Percentiles rank a stretch among this genome's conserved stretches.
These are phyloP conservation scores for Danio albolineatus DNA, from an alignment of 2,797 vertebrate genomes.

Conservation along the genomic window DNA sequence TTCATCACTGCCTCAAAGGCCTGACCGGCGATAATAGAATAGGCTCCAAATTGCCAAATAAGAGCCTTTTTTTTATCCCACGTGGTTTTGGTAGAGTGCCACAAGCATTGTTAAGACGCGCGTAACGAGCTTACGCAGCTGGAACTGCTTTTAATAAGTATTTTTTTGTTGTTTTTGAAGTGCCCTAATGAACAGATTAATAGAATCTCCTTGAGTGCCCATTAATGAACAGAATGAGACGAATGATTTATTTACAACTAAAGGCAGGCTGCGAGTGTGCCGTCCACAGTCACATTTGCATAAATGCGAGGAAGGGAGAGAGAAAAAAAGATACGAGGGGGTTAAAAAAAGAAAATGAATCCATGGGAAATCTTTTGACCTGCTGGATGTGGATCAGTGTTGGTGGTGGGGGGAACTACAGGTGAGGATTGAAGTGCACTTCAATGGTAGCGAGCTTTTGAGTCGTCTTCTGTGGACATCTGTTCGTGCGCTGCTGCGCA, in stretches of 20 bases:
- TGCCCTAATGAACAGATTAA: slow-evolving; percentile 86
- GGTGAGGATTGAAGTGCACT: slow-evolving; percentile 83
- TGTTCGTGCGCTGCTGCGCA: slow-evolving; percentile 76
- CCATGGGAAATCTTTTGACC: slow-evolving; percentile 54
- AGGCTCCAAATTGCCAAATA: slow-evolving; percentile 76
- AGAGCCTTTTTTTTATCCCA: slow-evolving; percentile 64
- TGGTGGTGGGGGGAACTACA: slow-evolving; percentile 73
- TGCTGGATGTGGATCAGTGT: slow-evolving; percentile 76
- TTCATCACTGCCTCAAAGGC: slow-evolving; percentile 77
- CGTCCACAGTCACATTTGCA: slow-evolving; percentile 71
- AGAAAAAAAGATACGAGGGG: slow-evolving; percentile 19
- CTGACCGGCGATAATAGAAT: slow-evolving; percentile 73
- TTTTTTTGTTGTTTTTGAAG: slow-evolving; percentile 78
- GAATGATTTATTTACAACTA: slow-evolving; percentile 61
- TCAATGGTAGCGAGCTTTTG: slow-evolving; percentile 72
- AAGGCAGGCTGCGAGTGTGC: slow-evolving; percentile 64
- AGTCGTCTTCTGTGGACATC: slow-evolving; percentile 75
- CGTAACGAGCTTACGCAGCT: slow-evolving; percentile 82
- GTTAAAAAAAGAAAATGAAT: slow-evolving; percentile 30
- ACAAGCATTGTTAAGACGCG: slow-evolving; percentile 77
- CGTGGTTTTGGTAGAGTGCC: slow-evolving; percentile 77
- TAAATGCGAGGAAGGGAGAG: slow-evolving; percentile 64
- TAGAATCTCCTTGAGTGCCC: slow-evolving; percentile 81
- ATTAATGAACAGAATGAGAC: slow-evolving; percentile 80
- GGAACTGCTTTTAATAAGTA: slow-evolving; percentile 84